Evolutionary conservation across 2,888 invertebrate genomes (phyloP), one percentile per base, ranked within the genome.

Genomic region (Andrena haemorrhoa): DNA sequence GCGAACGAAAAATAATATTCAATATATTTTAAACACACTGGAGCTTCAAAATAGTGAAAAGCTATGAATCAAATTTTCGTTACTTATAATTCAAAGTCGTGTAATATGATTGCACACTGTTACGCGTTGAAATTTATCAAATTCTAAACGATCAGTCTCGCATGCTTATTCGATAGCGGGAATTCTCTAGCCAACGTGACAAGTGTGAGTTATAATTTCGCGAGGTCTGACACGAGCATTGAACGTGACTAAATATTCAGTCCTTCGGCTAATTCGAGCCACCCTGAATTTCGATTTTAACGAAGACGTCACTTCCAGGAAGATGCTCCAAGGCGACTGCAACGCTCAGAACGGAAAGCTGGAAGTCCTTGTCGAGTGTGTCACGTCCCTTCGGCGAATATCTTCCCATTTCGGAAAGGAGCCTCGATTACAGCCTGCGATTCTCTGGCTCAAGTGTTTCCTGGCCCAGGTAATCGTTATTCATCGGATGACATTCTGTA

Each of bases 261-360:
- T 16, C 33, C 53, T 71, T 63, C 56, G 16, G 29, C 26, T 5
- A 61, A 26, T 31, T 35, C 10, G 7, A 80, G 51, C 20, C 0
- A 61, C 5, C 16, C 47, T 31, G 81, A 81, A 70, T 74, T 56
- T 49, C 61, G 69, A 81, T 82, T 69, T 69, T 70, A 29, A 47
- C 35, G 60, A 23, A 63, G 56, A 26, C 29, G 65, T 81, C 69
- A 49, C 33, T 47, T 74, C 35, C 51, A 65, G 58, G 65, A 81
- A 51, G 26, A 61, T 47, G 6, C 6, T 41, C 12, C 60, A 35
- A 73, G 73, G 64, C 35, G 12, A 35, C 23, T 29, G 41, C 4
- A 12, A 56, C 49, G 20, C 23, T 35, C 20, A 35, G 49, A 49
- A 56, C 72, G 58, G 64, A 51, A 64, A 41, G n/a, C 35, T 10